Evolutionary conservation across 2,888 invertebrate species (phyloP).

Genomic region (Athrips mouffetella): DNA sequence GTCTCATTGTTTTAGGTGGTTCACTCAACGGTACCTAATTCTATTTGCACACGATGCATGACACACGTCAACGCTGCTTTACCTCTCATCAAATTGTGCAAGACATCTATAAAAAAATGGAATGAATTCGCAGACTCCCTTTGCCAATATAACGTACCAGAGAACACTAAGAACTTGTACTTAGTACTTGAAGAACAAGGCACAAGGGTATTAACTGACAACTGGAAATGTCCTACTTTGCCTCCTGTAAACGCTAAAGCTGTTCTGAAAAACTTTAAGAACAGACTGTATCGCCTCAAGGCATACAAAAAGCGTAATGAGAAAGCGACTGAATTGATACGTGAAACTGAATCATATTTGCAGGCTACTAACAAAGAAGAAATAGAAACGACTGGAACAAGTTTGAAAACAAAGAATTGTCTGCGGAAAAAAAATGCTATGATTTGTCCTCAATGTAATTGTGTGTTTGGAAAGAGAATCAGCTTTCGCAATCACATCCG

Average conservation of each 20-base stretch:
- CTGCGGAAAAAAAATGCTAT: neutral
- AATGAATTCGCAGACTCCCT: slow-evolving; percentile 32
- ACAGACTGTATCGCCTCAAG: slow-evolving; percentile 16
- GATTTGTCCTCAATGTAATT: slow-evolving; percentile 1
- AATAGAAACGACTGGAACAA: too few relatives aligned
- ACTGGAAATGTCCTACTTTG: neutral
- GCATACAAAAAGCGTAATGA: slow-evolving; percentile 9
- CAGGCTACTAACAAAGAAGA: too few relatives aligned
- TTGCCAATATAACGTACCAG: slow-evolving; percentile 19
- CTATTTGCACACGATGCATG: slow-evolving; percentile 39
- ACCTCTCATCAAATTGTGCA: slow-evolving; percentile 40
- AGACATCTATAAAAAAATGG: slow-evolving; percentile 41
- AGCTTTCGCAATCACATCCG: slow-evolving; percentile 31
- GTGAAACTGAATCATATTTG: neutral
- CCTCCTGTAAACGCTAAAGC: neutral
- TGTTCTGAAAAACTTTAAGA: slow-evolving; percentile 19
- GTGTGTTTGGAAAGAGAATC: neutral
- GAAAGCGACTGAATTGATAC: slow-evolving; percentile 1
- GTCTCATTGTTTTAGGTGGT: slow-evolving; percentile 54
- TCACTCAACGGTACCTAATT: slow-evolving; percentile 38
- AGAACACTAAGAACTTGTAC: slow-evolving; percentile 36
- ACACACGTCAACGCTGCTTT: slow-evolving; percentile 29
- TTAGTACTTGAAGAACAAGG: slow-evolving; percentile 28
- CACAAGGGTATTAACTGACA: slow-evolving; percentile 10
- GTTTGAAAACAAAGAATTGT: too few relatives aligned